phyloP scores from a whole-genome alignment of 2,888 invertebrate species.

The Rhorus exstirpatorius region DNA sequence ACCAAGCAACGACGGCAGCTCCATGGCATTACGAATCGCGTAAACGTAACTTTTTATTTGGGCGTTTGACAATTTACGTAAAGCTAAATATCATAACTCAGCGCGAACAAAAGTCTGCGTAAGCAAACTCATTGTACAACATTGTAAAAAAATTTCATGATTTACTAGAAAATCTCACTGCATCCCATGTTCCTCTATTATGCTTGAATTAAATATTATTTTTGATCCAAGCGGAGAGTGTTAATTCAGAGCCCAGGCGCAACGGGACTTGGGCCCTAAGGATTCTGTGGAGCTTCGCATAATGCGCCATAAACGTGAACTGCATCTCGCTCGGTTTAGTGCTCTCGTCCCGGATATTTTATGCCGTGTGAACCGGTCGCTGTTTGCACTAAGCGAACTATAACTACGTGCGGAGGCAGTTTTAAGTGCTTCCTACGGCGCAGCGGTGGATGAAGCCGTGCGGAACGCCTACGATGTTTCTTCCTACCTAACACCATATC shows the following conservation, averaged over 20 bases:
- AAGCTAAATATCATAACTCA: too few species aligned
- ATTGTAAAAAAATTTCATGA: too few species aligned
- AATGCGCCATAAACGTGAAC: conserved; percentile 35
- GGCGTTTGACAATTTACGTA: too few species aligned
- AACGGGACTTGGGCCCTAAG: conserved; percentile 2
- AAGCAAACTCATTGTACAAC: too few species aligned
- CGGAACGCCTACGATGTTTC: conserved; percentile 38
- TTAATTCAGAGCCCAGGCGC: conserved; percentile 1
- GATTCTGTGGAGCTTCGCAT: conserved; percentile 17
- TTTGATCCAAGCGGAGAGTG: conserved; percentile 14
- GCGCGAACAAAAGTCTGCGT: too few species aligned
- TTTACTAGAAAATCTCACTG: too few species aligned
- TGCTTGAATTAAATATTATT: conserved; percentile 28
- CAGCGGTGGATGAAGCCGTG: conserved; percentile 31
- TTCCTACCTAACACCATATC: conserved; percentile 19
- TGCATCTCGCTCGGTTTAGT: conserved; percentile 23
- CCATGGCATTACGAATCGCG: too few species aligned
- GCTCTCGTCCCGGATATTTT: conserved; percentile 62
- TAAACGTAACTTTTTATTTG: too few species aligned
- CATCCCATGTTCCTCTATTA: too few species aligned
- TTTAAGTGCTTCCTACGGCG: conserved; percentile 66
- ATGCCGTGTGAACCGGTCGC: conserved; percentile 68
- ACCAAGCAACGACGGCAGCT: too few species aligned
- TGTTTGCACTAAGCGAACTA: conserved; percentile 69
- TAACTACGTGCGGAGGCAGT: conserved; percentile 67